Percentiles rank a stretch among this genome's conserved stretches.
phyloP scores from a whole-genome alignment of 64 coral and sea anemone species.

The Actinia equina region DNA sequence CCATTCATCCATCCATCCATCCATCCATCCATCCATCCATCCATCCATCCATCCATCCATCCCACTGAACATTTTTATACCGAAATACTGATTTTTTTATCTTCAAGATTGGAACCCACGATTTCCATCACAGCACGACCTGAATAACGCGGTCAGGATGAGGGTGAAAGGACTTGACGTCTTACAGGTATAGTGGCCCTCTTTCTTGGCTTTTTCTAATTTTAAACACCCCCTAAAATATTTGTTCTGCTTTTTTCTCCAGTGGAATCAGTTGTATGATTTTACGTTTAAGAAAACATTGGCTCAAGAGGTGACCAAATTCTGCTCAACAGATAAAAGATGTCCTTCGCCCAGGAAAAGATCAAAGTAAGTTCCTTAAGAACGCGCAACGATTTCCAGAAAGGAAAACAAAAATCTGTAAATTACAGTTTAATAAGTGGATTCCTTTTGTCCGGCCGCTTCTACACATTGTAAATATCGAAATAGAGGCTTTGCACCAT shows the following conservation, averaged over 20 bases:
- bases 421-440: too few relatives aligned
- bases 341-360: background rate
- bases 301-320: background rate
- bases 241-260: background rate
- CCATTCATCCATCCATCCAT: too few relatives aligned
- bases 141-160: background rate
- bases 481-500: too few relatives aligned
- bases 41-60: too few relatives aligned
- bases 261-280: background rate
- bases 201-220: background rate
- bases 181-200: background rate
- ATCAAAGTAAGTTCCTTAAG: background rate
- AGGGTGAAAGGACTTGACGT: background rate
- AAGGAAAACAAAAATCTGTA: too few relatives aligned
- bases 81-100: background rate
- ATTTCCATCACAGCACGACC: background rate
- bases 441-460: too few relatives aligned
- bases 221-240: background rate
- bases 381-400: too few relatives aligned
- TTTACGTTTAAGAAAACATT: background rate
- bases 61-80: too few relatives aligned
- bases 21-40: too few relatives aligned
- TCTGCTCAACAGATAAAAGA: background rate
- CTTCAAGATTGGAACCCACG: background rate
- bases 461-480: too few relatives aligned